Percentiles rank a stretch among this genome's conserved stretches.
Conservation (phyloP, 1,140 invertebrate genomes). For the Platyscapa corneri region DNA sequence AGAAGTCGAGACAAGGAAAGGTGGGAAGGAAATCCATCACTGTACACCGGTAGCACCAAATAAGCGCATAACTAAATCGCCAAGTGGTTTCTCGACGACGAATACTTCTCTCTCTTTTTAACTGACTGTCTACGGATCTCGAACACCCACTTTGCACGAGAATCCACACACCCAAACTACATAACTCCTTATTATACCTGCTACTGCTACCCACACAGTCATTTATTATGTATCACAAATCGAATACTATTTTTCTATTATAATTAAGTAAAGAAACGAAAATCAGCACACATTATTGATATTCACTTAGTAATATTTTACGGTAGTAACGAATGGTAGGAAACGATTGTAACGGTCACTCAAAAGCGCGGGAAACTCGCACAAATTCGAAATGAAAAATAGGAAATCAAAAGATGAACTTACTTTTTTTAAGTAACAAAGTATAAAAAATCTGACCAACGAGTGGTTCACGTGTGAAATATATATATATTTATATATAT, state of each 20-base stretch:
- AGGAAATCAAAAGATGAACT: not conserved
- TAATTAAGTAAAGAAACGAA: not conserved
- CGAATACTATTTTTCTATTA: not conserved
- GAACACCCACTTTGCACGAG: slow-evolving; percentile 29
- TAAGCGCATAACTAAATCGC: not conserved
- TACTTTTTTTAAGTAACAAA: slow-evolving; percentile 40
- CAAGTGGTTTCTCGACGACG: not conserved
- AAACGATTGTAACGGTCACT: slow-evolving; percentile 5
- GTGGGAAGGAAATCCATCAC: slow-evolving; percentile 11
- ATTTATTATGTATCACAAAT: not conserved
- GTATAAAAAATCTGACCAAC: slow-evolving; percentile 26
- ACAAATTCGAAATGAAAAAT: not conserved
- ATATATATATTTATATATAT: slow-evolving; percentile 60
- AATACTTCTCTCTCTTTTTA: not conserved
- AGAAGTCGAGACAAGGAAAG: not conserved
- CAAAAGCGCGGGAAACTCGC: slow-evolving; percentile 18
- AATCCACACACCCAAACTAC: slow-evolving; percentile 10
- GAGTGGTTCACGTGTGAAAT: not conserved
- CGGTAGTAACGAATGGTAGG: not conserved
- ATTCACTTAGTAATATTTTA: not conserved
- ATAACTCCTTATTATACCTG: not conserved
- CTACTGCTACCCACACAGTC: slow-evolving; percentile 28
- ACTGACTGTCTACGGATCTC: not conserved
- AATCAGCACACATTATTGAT: not conserved
- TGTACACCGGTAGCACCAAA: slow-evolving; percentile 12